Evolutionary conservation across 2,113 vertebrate genomes (phyloP).

Genomic region (rabbit (Oryctolagus cuniculus)): DNA sequence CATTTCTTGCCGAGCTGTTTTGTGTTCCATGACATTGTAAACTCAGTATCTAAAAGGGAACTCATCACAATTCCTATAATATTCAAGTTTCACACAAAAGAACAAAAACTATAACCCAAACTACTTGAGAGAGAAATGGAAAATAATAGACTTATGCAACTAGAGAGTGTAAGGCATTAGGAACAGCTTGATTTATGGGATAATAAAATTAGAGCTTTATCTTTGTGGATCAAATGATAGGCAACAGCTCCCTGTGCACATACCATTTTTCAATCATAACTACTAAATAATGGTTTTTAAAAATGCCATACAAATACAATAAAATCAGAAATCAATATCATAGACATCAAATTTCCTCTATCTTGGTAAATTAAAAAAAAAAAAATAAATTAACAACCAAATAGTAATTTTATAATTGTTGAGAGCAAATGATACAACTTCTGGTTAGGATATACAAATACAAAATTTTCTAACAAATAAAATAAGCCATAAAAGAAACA

Average conservation of each 20-base stretch:
- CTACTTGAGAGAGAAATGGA: not conserved
- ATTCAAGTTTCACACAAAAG: not conserved
- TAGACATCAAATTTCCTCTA: not conserved
- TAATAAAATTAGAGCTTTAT: not conserved
- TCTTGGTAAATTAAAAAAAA: not conserved
- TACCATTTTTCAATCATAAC: not conserved
- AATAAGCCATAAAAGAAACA: not conserved
- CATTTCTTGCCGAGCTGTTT: not conserved
- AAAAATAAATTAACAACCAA: not conserved
- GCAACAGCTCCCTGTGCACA: not conserved
- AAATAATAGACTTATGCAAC: not conserved
- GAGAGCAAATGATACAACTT: not conserved
- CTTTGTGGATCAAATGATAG: not conserved
- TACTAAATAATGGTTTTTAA: not conserved
- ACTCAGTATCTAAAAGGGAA: not conserved
- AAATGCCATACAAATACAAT: not conserved
- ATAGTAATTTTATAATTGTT: not conserved
- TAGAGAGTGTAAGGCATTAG: not conserved
- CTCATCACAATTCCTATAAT: constrained; percentile 21
- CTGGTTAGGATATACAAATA: not conserved
- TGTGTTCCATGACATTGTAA: not conserved
- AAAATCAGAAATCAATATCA: not conserved
- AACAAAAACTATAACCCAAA: not conserved
- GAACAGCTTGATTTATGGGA: not conserved
- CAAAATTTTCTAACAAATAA: not conserved